These are phyloP conservation scores for Neogobius melanostomus DNA, from an alignment of 2,113 vertebrate genomes.

Conservation along the genomic window DNA sequence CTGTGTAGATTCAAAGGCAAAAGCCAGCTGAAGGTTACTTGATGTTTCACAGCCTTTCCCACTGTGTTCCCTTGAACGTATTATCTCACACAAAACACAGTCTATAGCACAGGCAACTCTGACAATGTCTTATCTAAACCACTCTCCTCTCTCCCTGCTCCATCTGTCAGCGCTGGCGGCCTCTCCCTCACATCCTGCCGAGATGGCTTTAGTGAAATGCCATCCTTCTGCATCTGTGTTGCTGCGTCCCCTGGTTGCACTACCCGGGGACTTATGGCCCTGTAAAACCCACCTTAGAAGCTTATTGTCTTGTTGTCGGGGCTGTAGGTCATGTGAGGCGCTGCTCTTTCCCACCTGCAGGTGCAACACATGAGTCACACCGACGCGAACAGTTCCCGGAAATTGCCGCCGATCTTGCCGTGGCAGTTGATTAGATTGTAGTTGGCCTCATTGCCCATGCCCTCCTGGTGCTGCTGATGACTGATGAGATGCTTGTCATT, in stretches of 20 bases:
- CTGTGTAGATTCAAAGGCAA: not conserved
- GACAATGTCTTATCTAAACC: not conserved
- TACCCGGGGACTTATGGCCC: constrained; percentile 22
- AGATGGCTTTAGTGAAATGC: constrained; percentile 25
- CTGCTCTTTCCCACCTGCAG: constrained; percentile 35
- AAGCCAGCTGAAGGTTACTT: not conserved
- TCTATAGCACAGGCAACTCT: not conserved
- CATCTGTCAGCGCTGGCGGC: constrained; percentile 8
- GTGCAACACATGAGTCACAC: constrained; percentile 45
- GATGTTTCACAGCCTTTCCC: not conserved
- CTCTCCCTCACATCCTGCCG: constrained; percentile 6
- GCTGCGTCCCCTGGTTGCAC: constrained; percentile 14
- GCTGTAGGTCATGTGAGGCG: constrained; percentile 23
- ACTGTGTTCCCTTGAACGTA: not conserved
- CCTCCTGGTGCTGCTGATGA: constrained; percentile 11
- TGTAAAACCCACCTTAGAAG: constrained; percentile 16
- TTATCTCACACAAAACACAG: not conserved
- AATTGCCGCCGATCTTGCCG: constrained; percentile 13
- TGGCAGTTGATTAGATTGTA: constrained; percentile 18
- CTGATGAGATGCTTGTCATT: constrained; percentile 19
- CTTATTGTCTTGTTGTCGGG: constrained; percentile 24
- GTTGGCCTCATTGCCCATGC: constrained; percentile 21
- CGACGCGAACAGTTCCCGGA: constrained; percentile 6
- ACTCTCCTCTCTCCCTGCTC: not conserved
- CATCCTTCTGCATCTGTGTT: constrained; percentile 1